phyloP scores from a whole-genome alignment of 2,888 invertebrate species.

The Atherix ibis region DNA sequence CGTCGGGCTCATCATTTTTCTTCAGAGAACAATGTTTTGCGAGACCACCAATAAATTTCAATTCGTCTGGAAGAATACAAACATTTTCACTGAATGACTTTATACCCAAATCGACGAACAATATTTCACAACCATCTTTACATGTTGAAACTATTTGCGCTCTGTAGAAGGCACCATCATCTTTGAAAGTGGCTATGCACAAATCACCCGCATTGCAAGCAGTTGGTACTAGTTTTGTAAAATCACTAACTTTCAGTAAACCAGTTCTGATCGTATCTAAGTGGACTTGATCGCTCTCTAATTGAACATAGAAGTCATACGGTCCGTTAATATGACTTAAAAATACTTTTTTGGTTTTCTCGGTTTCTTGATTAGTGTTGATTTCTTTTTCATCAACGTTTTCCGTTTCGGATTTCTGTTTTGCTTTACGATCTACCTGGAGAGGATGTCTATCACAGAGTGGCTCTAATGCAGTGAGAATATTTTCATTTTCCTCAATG shows the following conservation, averaged over 20 bases:
- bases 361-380: slow-evolving; percentile 25
- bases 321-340: slow-evolving; percentile 51
- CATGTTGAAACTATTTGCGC: slow-evolving; percentile 67
- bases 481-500: slow-evolving; percentile 41
- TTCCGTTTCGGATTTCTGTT: slow-evolving; percentile 1
- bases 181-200: slow-evolving; percentile 61
- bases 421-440: slow-evolving; percentile 11
- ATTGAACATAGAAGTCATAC: slow-evolving; percentile 59
- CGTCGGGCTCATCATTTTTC: slow-evolving; percentile 36
- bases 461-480: slow-evolving; percentile 42
- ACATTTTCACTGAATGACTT: slow-evolving; percentile 39
- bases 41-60: slow-evolving; percentile 38
- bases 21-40: slow-evolving; percentile 45
- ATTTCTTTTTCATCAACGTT: slow-evolving; percentile 1
- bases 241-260: slow-evolving; percentile 11
- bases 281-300: slow-evolving; percentile 30
- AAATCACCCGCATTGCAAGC: slow-evolving; percentile 35
- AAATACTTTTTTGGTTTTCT: slow-evolving; percentile 39
- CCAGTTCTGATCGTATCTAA: slow-evolving; percentile 25
- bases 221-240: slow-evolving; percentile 9
- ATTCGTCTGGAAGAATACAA: slow-evolving; percentile 41
- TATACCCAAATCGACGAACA: slow-evolving; percentile 57
- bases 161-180: slow-evolving; percentile 76
- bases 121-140: slow-evolving; percentile 50
- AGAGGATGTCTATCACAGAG: slow-evolving; percentile 33